Percentiles rank a stretch among this genome's conserved stretches.
phyloP scores from a whole-genome alignment of 1,140 invertebrate species.

The Trichomalopsis sarcophagae region DNA sequence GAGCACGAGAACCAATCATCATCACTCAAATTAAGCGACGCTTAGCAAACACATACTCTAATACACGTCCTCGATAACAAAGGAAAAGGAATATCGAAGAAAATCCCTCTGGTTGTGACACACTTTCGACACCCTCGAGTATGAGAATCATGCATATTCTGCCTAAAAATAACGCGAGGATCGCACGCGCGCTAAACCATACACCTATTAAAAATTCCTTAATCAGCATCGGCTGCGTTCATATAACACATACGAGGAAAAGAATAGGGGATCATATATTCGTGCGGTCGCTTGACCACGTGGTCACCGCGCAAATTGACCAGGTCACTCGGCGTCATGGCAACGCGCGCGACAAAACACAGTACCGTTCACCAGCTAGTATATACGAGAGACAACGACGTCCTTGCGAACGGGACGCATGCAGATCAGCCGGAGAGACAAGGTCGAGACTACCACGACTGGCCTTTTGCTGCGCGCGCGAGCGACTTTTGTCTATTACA shows the following conservation, averaged over 20 bases:
- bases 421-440: conserved; percentile 30
- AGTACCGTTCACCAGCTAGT: neutral
- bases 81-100: neutral
- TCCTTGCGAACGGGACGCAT: conserved; percentile 8
- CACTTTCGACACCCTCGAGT: neutral
- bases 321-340: conserved; percentile 72
- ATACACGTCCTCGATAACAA: no score
- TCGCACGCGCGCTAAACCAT: neutral
- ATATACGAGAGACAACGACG: neutral
- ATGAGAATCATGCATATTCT: no score
- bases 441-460: conserved; percentile 25
- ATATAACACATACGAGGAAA: neutral
- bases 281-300: conserved; percentile 66
- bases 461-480: neutral
- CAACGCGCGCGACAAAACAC: conserved; percentile 69
- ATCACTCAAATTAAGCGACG: neutral
- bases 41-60: neutral
- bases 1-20: neutral
- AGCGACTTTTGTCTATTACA: neutral
- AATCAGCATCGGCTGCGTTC: neutral
- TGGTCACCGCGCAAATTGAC: conserved; percentile 66
- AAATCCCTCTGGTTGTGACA: neutral
- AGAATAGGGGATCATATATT: neutral
- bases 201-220: neutral
- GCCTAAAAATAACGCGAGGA: neutral